Evolutionary conservation across 2,797 vertebrate species (phyloP), one percentile per base, ranked within the genome.

Genomic region (Vultur gryphus): DNA sequence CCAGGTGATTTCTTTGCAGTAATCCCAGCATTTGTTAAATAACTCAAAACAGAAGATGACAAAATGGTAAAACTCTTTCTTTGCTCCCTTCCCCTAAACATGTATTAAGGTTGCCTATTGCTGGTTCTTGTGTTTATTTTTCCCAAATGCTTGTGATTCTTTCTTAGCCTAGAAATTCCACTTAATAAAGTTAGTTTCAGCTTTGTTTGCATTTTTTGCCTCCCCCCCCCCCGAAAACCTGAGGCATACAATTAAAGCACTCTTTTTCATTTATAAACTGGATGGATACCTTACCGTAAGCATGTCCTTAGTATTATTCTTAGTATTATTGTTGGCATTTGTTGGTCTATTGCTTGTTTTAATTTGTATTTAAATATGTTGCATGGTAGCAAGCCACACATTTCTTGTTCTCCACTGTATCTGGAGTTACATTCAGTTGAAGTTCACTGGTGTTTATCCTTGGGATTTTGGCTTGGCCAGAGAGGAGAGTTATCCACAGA

Each of bases 291-390:
- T 89, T 90, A 48, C 33, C 13, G 19, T 64, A 67, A 80, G 11
- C 13, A 62, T 21, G n/a, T 59, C 44, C 21, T 89, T 57, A n/a
- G 19, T 55, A 57, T 59, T 94, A 82, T 58, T 88, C 37, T 69
- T 81, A 37, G 51, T 39, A 54, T 79, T 94, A 46, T 79, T 82
- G 51, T 49, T 89, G 67, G 43, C 41, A 75, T 85, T 94, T 93
- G 21, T 80, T 95, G 85, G 41, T 57, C 82, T 90, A 35, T 80
- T 94, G 18, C 79, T 96, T 95, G 66, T 61, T 93, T 97, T 95
- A 92, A 87, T 97, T 94, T 83, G 39, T 67, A 57, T 82, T 94
- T 93, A 78, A 89, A 84, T 92, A 84, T 33, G 52, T 57, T 80
- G 37, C 72, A 19, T 64, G 41, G 48, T 76, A 92, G 62, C 41